These are phyloP conservation scores for Lepidotrigona ventralis DNA, from an alignment of 1,140 invertebrate genomes.

Conservation along the genomic window DNA sequence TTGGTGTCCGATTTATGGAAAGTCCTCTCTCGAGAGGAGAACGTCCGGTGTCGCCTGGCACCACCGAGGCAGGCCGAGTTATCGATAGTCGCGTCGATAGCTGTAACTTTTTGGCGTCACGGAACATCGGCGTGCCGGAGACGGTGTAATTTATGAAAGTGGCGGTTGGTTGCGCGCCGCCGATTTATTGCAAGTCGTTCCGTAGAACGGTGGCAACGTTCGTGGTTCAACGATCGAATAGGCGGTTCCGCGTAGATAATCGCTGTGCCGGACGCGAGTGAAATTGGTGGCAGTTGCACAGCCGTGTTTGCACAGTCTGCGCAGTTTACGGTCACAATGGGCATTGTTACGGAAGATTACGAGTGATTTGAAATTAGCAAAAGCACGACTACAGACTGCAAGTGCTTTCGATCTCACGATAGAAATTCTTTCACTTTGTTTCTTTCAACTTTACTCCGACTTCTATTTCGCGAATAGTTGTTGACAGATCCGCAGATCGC, in stretches of 20 bases:
- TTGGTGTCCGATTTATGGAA: slow-evolving; percentile 30
- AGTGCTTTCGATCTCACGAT: no score
- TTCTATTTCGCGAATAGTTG: no score
- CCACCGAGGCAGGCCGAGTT: not conserved
- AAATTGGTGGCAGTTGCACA: not conserved
- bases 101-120: slow-evolving; percentile 32
- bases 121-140: not conserved
- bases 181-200: slow-evolving; percentile 25
- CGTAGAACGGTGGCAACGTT: slow-evolving; percentile 21
- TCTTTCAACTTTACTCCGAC: no score
- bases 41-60: slow-evolving; percentile 9
- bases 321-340: not conserved
- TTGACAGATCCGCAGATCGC: no score
- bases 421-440: no score
- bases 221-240: slow-evolving; percentile 13
- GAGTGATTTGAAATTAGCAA: not conserved
- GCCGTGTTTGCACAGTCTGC: not conserved
- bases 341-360: not conserved
- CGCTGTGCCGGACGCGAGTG: not conserved
- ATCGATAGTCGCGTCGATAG: slow-evolving; percentile 8
- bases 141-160: slow-evolving; percentile 37
- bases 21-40: not conserved
- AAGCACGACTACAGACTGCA: not conserved
- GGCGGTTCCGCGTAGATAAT: slow-evolving; percentile 1
- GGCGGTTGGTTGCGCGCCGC: not conserved